Percentiles rank a stretch among this genome's conserved stretches.
These are phyloP conservation scores for Pyrocephalus nanus DNA, from an alignment of 2,797 vertebrate genomes.

Conservation along the genomic window DNA sequence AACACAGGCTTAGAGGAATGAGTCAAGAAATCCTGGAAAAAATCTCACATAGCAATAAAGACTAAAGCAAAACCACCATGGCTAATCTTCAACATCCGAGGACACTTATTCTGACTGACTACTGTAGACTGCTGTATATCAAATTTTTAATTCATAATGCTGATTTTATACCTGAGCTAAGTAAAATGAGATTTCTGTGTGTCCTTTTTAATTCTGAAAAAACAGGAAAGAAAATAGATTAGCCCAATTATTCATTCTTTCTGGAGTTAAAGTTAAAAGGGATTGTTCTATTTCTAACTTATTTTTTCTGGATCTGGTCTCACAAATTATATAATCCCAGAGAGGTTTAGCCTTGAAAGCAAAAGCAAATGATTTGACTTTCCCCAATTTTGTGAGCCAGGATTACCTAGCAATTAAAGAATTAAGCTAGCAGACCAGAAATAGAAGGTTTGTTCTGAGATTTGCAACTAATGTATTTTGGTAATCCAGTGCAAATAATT, in stretches of 20 bases:
- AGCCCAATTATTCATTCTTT: background rate
- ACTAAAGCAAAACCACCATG: constrained; percentile 33
- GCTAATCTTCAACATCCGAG: constrained; percentile 31
- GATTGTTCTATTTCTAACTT: constrained; percentile 14
- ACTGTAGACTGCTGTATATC: background rate
- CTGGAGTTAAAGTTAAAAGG: background rate
- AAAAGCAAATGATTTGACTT: constrained; percentile 1
- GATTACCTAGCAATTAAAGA: constrained; percentile 46
- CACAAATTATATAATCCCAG: constrained; percentile 53
- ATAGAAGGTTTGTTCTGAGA: background rate
- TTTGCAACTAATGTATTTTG: background rate
- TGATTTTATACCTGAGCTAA: background rate
- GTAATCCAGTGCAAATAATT: background rate
- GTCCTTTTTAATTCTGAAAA: background rate
- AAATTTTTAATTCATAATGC: background rate
- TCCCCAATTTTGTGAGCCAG: background rate
- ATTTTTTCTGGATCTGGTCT: constrained; percentile 60
- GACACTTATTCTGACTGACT: background rate
- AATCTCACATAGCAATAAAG: background rate
- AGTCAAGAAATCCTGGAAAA: constrained; percentile 56
- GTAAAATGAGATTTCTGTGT: background rate
- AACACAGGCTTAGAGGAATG: constrained; percentile 30
- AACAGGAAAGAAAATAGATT: background rate
- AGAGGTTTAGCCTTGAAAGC: constrained; percentile 27
- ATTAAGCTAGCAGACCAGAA: background rate